Evolutionary conservation across 2,113 vertebrate genomes (phyloP).

Genomic region (Puffinus mauretanicus): DNA sequence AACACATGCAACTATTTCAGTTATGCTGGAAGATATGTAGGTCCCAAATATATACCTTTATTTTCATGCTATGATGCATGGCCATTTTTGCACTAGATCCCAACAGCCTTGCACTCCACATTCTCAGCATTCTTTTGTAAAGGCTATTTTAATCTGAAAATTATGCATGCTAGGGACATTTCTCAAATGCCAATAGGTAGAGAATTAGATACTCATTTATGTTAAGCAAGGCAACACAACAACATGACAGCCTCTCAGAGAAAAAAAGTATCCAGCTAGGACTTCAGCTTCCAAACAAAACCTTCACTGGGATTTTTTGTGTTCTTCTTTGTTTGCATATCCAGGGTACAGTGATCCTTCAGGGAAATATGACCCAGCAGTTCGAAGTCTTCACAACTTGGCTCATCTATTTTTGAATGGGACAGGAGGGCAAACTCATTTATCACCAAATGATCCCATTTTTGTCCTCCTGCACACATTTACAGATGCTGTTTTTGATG

Average conservation of each 20-base stretch:
- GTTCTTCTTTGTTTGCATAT: background rate
- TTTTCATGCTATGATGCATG: background rate
- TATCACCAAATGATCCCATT: conserved; percentile 97
- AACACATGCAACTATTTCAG: background rate
- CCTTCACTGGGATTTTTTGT: background rate
- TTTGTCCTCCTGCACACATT: conserved; percentile 95
- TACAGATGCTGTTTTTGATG: conserved; percentile 96
- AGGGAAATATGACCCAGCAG: conserved; percentile 88
- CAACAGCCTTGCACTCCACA: background rate
- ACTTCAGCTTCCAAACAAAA: background rate
- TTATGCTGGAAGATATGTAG: background rate
- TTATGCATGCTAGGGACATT: background rate
- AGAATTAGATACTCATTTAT: background rate
- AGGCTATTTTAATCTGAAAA: background rate
- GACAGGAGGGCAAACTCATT: conserved; percentile 93
- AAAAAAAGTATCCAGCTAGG: background rate
- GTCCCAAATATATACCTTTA: background rate
- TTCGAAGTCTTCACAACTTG: conserved; percentile 95
- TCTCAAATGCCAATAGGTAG: background rate
- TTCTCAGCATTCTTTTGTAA: background rate
- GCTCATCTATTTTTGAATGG: conserved; percentile 97
- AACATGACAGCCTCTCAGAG: background rate
- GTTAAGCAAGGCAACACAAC: background rate
- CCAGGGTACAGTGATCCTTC: conserved; percentile 92
- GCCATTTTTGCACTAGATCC: background rate